Evolutionary conservation across 1,140 invertebrate species (phyloP), one percentile per base, ranked within the genome.

Genomic region (Andricus grossulariae): DNA sequence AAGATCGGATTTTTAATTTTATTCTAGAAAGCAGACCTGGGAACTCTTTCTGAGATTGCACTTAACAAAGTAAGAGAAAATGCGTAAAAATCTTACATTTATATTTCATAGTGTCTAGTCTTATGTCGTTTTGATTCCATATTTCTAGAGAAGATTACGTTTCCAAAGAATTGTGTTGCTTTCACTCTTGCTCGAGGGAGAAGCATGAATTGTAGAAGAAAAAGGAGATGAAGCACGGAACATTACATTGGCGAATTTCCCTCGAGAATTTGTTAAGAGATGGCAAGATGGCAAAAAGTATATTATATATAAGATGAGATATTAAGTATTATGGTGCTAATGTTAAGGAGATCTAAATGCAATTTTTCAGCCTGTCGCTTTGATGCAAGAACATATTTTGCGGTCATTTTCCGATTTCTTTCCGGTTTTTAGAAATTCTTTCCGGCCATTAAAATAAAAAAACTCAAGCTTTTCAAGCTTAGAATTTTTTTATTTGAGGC

Each of bases 81-180:
- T 10, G 10, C 19, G 54, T 1, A 25, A 57, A 18, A 57, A 39
- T 72, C 71, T 18, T 10, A 7, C 7, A 72, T n/a, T 50, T 50
- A 16, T 18, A 13, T 18, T 11, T 52, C 12, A 19, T 10, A 73
- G 10, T 16, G 71, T 81, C 81, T 81, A 72, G 73, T 74, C 73
- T 79, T 49, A 50, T 12, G 45, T 51, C 8, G 10, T 18, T 52
- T 21, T 72, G 45, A 50, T 72, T 52, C 15, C 45, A 50, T 52
- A 50, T 72, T 52, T 52, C 50, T 50, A n/a, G 13, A 66, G 60
- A 66, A 13, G 60, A 66, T 66, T 66, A 66, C 60, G 39, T 66
- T 66, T 39, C 13, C 25, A 66, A 66, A 66, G 60, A 66, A 66
- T 39, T 66, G 45, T 39, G 32, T 66, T 66, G 32, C 60, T 66